Evolutionary conservation across 2,113 vertebrate genomes (phyloP), one percentile per base, ranked within the genome.

Genomic region (Xenopus borealis): DNA sequence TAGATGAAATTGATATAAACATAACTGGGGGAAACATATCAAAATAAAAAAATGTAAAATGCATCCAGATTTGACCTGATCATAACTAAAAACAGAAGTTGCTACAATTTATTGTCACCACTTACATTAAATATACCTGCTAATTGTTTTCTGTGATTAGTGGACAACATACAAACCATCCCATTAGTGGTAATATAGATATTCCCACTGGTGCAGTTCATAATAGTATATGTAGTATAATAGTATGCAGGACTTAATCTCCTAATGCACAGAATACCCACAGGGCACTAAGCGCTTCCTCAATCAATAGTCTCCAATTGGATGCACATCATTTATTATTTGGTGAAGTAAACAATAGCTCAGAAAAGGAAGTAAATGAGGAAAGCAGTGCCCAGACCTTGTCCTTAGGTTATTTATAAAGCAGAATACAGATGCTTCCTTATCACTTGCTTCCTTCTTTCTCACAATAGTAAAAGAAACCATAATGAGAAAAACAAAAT

Each of bases 301-400:
- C 74, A 70, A 77, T 77, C 74, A 77, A 77, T 77, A 70, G 45
- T 17, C 18, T 64, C 67, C 59, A 77, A 77, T 64, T 77, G 50
- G 47, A 46, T 69, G 59, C 27, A 57, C 33, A 63, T 30, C 55
- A 55, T 70, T 69, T 55, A 77, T 47, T 40, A 70, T 64, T 70
- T 64, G 45, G 30, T 64, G 70, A 40, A 55, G 61, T 77, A 77
- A 77, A 77, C 61, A 27, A n/a, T 53, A 12, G 20, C 16, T 62
- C 27, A 59, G 55, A 46, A 55, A 64, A 67, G 74, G 63, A 70
- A 57, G 23, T 58, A 30, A 77, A 77, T 20, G 7, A 63, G 58
- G 74, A 77, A 77, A 64, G 33, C 67, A 55, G 66, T 18, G 66
- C 30, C 64, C 57, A 53, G 20, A 62, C 55, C 65, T 69, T 14